Conservation (phyloP, 2,888 invertebrate species). For the Thumatha senex region DNA sequence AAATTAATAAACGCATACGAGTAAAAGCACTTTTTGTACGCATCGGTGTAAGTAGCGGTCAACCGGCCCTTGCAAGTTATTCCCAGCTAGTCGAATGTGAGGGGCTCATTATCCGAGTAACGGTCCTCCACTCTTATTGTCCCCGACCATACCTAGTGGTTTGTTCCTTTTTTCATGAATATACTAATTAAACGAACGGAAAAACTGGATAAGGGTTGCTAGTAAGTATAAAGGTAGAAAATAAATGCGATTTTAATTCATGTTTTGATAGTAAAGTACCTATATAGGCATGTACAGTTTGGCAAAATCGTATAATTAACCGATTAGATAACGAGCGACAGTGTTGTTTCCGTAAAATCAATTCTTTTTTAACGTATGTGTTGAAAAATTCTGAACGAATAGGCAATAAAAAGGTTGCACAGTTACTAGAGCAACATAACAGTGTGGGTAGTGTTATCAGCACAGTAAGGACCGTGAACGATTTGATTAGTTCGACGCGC, state of each 20-base stretch:
- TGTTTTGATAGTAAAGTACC: no score
- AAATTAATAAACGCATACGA: no score
- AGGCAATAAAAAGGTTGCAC: conserved; percentile 35
- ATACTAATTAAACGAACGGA: conserved; percentile 38
- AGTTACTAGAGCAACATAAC: conserved; percentile 62
- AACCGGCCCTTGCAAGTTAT: conserved; percentile 41
- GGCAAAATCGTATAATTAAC: not conserved
- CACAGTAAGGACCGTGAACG: conserved; percentile 74
- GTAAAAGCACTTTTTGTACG: conserved; percentile 18
- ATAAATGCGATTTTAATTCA: not conserved
- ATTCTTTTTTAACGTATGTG: conserved; percentile 21
- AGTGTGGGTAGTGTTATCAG: conserved; percentile 66
- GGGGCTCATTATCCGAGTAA: conserved; percentile 52
- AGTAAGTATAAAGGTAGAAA: no score
- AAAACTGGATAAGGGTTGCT: conserved; percentile 22
- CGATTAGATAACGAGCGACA: not conserved
- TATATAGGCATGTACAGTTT: not conserved
- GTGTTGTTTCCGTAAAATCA: conserved; percentile 15
- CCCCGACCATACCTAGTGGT: conserved; percentile 35
- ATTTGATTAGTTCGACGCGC: conserved; percentile 80
- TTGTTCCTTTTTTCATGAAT: conserved; percentile 40
- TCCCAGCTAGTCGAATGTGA: conserved; percentile 46
- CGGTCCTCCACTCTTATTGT: conserved; percentile 41
- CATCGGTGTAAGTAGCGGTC: conserved; percentile 36
- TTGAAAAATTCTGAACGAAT: conserved; percentile 25